These are phyloP conservation scores for Clarias fuscus DNA, from an alignment of 2,797 vertebrate genomes.

Conservation along the genomic window DNA sequence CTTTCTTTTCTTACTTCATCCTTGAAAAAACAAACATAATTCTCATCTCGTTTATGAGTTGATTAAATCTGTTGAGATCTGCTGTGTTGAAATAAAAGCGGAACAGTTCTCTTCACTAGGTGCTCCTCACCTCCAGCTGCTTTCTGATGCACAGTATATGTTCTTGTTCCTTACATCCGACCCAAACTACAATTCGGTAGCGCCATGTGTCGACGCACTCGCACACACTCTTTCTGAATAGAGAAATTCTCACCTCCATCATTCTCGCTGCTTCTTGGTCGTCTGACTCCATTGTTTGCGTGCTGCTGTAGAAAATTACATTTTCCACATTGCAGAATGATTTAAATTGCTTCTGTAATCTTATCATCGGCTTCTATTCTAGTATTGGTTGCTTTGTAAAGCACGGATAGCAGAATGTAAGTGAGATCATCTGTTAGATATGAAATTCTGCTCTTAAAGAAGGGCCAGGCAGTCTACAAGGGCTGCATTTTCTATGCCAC, in stretches of 20 bases:
- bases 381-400: constrained; percentile 16
- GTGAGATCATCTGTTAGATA: not conserved
- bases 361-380: constrained; percentile 25
- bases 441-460: constrained; percentile 9
- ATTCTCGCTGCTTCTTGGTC: constrained; percentile 4
- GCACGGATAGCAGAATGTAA: not conserved
- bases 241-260: constrained; percentile 27
- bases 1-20: not conserved
- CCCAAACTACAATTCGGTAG: not conserved
- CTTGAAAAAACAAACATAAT: not conserved
- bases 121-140: not conserved
- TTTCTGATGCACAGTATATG: not conserved
- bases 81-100: not conserved
- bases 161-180: not conserved
- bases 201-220: not conserved
- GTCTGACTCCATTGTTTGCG: constrained; percentile 24
- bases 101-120: not conserved
- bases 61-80: not conserved
- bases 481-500: not conserved
- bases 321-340: constrained; percentile 37
- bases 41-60: not conserved
- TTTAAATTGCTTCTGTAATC: constrained; percentile 32
- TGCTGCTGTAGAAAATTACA: constrained; percentile 16
- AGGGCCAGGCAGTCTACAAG: not conserved
- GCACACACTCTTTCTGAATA: not conserved